Evolutionary conservation across 2,797 vertebrate species (phyloP).

Genomic region (Anabacerthia variegaticeps): DNA sequence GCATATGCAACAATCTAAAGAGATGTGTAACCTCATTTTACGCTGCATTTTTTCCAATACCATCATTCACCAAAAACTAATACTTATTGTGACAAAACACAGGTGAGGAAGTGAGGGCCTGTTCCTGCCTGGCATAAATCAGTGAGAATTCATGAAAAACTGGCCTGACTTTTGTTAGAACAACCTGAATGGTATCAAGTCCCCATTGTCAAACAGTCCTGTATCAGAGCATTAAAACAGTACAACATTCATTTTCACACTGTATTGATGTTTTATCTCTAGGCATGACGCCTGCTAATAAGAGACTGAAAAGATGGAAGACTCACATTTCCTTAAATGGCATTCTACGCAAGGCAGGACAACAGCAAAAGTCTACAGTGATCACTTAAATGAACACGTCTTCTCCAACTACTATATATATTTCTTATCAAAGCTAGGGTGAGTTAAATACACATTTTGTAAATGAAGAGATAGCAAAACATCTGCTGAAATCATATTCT

Average conservation of each 20-base stretch:
- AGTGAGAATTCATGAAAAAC: background rate
- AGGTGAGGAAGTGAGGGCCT: background rate
- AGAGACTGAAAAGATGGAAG: slow-evolving; percentile 41
- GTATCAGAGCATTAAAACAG: background rate
- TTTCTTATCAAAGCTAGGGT: background rate
- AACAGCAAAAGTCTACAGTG: slow-evolving; percentile 36
- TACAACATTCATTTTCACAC: background rate
- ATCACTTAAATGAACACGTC: slow-evolving; percentile 40
- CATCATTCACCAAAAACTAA: background rate
- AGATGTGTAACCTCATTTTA: background rate
- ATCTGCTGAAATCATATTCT: background rate
- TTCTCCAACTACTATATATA: background rate
- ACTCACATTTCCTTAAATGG: slow-evolving; percentile 4
- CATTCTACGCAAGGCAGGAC: slow-evolving; percentile 49
- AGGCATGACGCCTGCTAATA: slow-evolving; percentile 15
- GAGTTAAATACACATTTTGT: background rate
- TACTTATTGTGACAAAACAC: background rate
- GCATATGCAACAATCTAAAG: background rate
- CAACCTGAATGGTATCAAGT: background rate
- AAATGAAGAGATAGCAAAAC: background rate
- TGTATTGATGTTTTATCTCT: slow-evolving; percentile 7
- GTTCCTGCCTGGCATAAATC: background rate
- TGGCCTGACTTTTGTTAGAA: background rate
- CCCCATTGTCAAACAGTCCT: background rate
- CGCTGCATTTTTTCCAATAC: background rate